Percentiles rank a stretch among this genome's conserved stretches.
phyloP scores from a whole-genome alignment of 2,888 invertebrate genomes.

The Hypercompe scribonia region DNA sequence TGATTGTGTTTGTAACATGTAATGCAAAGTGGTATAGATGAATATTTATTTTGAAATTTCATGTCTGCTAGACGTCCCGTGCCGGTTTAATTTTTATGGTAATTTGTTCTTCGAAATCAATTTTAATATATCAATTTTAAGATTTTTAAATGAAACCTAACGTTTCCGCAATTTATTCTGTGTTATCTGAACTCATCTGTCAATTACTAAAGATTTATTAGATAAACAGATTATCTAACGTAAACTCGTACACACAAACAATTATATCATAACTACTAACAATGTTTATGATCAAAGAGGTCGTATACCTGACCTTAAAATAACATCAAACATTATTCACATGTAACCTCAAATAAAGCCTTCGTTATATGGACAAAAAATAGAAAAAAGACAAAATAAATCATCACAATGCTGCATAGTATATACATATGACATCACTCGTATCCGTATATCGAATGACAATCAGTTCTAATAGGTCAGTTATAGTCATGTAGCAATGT shows the following conservation, averaged over 20 bases:
- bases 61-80: no score
- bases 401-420: neutral
- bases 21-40: no score
- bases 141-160: no score
- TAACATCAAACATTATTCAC: neutral
- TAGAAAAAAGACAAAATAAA: neutral
- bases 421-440: slow-evolving; percentile 39
- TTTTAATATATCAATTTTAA: no score
- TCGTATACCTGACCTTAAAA: neutral
- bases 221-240: neutral
- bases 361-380: neutral
- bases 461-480: slow-evolving; percentile 40
- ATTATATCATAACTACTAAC: neutral
- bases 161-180: neutral
- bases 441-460: slow-evolving; percentile 42
- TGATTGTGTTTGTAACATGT: no score
- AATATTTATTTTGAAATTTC: no score
- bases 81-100: no score
- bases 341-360: slow-evolving; percentile 10
- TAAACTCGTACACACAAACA: neutral
- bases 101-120: no score
- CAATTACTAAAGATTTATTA: neutral
- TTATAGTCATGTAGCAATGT: slow-evolving; percentile 8
- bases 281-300: neutral
- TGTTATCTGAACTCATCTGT: no score